Evolutionary conservation across 2,797 vertebrate genomes (phyloP).

Genomic region (Tauraco hartlaubi): DNA sequence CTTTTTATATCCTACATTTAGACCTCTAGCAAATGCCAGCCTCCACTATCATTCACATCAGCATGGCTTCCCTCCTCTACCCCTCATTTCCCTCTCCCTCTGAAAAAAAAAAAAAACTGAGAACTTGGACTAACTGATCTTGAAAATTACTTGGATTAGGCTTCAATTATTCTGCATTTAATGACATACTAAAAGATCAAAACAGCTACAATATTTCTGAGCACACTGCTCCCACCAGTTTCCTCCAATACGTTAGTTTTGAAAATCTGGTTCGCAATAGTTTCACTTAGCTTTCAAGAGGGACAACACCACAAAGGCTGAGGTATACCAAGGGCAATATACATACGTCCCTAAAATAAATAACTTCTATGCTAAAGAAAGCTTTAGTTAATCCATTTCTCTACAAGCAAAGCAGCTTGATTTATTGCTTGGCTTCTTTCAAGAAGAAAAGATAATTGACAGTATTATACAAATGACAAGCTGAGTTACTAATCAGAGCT

Average conservation of each 20-base stretch:
- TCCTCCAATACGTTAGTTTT: constrained; percentile 49
- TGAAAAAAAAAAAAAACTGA: background rate
- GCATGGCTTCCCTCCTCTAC: background rate
- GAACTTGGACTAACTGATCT: background rate
- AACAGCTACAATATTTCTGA: constrained; percentile 42
- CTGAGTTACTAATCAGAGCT: background rate
- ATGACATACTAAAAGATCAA: constrained; percentile 39
- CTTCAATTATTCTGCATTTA: constrained; percentile 49
- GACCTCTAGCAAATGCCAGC: background rate
- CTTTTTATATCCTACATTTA: background rate
- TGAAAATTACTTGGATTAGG: background rate
- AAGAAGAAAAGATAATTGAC: background rate
- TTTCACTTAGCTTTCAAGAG: background rate
- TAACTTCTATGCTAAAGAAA: background rate
- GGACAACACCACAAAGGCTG: background rate
- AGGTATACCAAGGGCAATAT: background rate
- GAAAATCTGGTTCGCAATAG: background rate
- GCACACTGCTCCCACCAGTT: background rate
- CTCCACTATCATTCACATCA: background rate
- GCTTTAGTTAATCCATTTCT: background rate
- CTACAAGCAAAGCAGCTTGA: background rate
- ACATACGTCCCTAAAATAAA: background rate
- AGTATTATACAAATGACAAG: background rate
- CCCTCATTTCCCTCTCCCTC: no score
- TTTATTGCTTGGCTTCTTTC: background rate